Conservation (phyloP, 2,888 invertebrate genomes). For the Athetis lepigone region DNA sequence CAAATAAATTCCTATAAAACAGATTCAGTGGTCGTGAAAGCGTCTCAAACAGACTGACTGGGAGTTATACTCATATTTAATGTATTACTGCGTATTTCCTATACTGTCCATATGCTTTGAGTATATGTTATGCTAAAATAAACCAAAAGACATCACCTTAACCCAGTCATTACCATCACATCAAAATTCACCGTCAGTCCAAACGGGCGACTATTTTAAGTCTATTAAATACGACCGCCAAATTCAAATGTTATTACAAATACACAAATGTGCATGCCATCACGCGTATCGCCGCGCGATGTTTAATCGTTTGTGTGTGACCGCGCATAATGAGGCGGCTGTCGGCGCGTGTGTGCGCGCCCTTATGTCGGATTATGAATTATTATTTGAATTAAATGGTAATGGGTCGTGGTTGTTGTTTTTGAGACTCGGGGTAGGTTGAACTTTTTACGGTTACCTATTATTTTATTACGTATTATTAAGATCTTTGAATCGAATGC, state of each 20-base stretch:
- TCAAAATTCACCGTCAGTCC: constrained; percentile 55
- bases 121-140: not conserved
- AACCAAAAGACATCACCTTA: constrained; percentile 4
- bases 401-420: constrained; percentile 4
- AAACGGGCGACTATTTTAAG: constrained; percentile 62
- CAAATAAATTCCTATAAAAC: no score
- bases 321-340: constrained; percentile 80
- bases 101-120: no score
- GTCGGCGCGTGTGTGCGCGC: constrained; percentile 67
- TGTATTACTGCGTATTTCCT: no score
- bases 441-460: not conserved
- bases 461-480: no score
- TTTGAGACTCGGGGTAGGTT: not conserved
- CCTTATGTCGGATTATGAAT: constrained; percentile 75
- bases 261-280: constrained; percentile 65
- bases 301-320: constrained; percentile 80
- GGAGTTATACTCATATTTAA: no score
- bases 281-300: constrained; percentile 64
- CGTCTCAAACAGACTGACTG: no score
- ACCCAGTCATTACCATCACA: constrained; percentile 32
- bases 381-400: constrained; percentile 53
- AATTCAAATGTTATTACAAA: constrained; percentile 69
- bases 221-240: constrained; percentile 62
- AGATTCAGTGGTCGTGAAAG: no score
- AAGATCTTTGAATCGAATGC: no score